These are phyloP conservation scores for Macropis europaea DNA, from an alignment of 2,888 invertebrate species.

Conservation along the genomic window DNA sequence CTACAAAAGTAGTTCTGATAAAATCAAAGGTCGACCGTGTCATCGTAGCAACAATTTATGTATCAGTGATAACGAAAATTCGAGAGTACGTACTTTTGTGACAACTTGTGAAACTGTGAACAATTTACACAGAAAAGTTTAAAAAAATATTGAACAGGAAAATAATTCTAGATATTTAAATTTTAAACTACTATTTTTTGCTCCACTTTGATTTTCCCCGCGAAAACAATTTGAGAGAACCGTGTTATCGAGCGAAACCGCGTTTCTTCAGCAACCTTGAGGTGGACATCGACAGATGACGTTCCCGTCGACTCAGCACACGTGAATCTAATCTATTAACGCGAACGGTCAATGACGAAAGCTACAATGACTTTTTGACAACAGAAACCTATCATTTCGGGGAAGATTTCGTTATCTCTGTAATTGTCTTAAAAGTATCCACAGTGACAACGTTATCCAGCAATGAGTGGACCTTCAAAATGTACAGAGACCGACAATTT, in stretches of 20 bases:
- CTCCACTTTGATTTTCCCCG: not conserved
- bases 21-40: not conserved
- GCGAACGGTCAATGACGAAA: slow-evolving; percentile 3
- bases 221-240: not conserved
- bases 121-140: not conserved
- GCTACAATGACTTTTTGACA: slow-evolving; percentile 47
- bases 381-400: slow-evolving; percentile 23
- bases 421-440: not conserved
- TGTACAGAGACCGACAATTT: not conserved
- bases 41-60: not conserved
- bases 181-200: not conserved
- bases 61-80: slow-evolving; percentile 5
- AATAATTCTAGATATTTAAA: not conserved
- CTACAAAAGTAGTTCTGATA: slow-evolving; percentile 8
- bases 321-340: slow-evolving; percentile 8
- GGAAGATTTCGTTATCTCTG: not conserved
- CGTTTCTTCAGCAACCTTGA: not conserved
- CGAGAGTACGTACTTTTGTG: not conserved
- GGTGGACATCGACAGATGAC: slow-evolving; percentile 27
- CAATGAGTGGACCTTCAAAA: not conserved
- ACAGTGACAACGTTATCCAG: not conserved
- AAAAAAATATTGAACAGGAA: not conserved
- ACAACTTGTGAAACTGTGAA: not conserved
- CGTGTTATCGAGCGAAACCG: slow-evolving; percentile 14
- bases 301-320: not conserved